Conservation (phyloP, 2,797 vertebrate species). For the Syngnathus rostellatus region DNA sequence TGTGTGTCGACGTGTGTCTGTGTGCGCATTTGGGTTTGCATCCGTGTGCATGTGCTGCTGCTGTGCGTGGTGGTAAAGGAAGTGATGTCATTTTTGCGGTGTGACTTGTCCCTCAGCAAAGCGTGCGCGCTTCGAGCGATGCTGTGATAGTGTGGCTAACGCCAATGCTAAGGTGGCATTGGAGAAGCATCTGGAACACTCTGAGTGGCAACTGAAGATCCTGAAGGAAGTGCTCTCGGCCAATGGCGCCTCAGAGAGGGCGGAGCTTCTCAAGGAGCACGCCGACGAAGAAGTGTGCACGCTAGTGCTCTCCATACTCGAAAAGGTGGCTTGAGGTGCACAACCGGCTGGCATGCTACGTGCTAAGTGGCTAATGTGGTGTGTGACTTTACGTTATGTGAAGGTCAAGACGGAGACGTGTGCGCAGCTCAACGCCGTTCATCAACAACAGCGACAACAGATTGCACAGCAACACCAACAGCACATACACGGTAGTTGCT, state of each 20-base stretch:
- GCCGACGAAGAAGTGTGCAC: constrained; percentile 53
- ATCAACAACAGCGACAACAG: constrained; percentile 57
- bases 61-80: neutral
- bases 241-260: constrained; percentile 44
- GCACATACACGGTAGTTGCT: neutral
- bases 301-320: constrained; percentile 53
- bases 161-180: constrained; percentile 8
- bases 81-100: neutral
- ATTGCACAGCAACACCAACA: constrained; percentile 32
- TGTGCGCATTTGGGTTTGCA: neutral
- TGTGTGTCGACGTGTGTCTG: neutral
- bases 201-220: constrained; percentile 53
- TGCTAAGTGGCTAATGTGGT: neutral
- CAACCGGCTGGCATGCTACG: neutral
- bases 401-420: constrained; percentile 73
- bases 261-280: constrained; percentile 55
- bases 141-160: neutral
- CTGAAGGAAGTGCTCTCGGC: constrained; percentile 45
- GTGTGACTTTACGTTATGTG: neutral
- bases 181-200: constrained; percentile 55
- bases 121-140: neutral
- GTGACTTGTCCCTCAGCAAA: neutral
- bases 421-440: constrained; percentile 61
- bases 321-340: constrained; percentile 48
- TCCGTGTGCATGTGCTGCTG: neutral